Base-by-base conservation (phyloP, 2,888 invertebrate species). In the Leucozona laternaria region DNA sequence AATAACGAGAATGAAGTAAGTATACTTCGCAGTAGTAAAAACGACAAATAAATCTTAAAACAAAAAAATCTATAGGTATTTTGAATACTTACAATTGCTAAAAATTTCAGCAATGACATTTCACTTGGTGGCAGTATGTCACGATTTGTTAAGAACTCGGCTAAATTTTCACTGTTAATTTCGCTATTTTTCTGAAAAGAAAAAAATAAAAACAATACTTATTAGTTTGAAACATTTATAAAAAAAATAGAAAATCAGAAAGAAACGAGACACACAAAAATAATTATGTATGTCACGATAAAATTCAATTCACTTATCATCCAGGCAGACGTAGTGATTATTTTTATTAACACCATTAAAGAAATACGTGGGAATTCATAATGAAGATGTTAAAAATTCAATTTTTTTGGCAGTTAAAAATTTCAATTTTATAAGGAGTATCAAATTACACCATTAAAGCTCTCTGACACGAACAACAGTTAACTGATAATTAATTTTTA, bases 1-100 rank as follows among this genome's bases (percentile, higher is more conserved):
- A 34, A 11, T 11, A 40, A 43, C 40, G 15, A 43, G n/a, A 43
- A 5, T 11, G 7, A 31, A 31, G 1, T 7, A 31, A 40, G 15
- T 5, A n/a, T 40, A 40, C 4, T 2, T 15, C 4, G 4, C 40
- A n/a, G n/a, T 40, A 40, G 4, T 40, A 40, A 4, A 10, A 11
- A 10, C 13, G 2, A 40, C 3, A 2, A 13, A 40, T 13, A 5
- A 15, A 13, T 37, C 4, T 4, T 15, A 40, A 4, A 4, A 40
- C 13, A 40, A 15, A 4, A 13, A 40, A 40, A 0, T 40, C 11
- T 37, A 1, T 11, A 31, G 31, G 7, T 15, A 10, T 17, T 45
- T 45, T 20, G 1, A 53, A 53, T 93, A 96, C 96, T 96, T 95
- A 96, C 96, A 94, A 96, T 95, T 90, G 96, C 96, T 92, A 97